Evolutionary conservation across 1,140 invertebrate genomes (phyloP).

Genomic region (Asbolus verrucosus): DNA sequence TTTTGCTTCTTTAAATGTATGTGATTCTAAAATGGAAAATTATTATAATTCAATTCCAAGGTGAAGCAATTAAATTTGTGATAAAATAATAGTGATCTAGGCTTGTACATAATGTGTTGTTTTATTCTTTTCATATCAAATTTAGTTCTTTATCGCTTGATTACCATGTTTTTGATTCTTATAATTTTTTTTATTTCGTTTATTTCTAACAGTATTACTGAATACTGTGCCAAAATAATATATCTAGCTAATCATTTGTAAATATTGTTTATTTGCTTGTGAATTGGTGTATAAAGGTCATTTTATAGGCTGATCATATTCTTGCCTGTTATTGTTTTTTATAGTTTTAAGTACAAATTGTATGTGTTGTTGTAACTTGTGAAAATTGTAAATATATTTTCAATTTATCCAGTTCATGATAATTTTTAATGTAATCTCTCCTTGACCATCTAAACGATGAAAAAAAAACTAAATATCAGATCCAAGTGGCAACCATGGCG

Average conservation of each 20-base stretch:
- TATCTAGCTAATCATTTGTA: constrained; percentile 48
- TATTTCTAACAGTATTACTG: constrained; percentile 51
- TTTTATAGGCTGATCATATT: constrained; percentile 61
- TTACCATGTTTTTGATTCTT: constrained; percentile 25
- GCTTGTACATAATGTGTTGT: constrained; percentile 53
- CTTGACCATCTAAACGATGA: not conserved
- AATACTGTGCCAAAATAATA: constrained; percentile 58
- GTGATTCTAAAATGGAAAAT: constrained; percentile 55
- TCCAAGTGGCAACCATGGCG: too few relatives aligned
- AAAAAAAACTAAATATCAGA: too few relatives aligned
- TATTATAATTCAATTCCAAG: constrained; percentile 53
- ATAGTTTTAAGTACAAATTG: constrained; percentile 62
- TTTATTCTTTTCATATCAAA: constrained; percentile 25
- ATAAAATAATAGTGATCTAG: constrained; percentile 57
- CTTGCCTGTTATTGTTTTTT: constrained; percentile 64
- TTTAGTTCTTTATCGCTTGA: constrained; percentile 23
- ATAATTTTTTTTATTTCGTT: constrained; percentile 14
- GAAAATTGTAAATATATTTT: constrained; percentile 63
- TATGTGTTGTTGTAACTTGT: constrained; percentile 63
- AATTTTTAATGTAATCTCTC: not conserved
- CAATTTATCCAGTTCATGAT: constrained; percentile 54
- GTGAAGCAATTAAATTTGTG: constrained; percentile 62
- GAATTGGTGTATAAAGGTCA: constrained; percentile 56
- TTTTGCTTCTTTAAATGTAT: constrained; percentile 59
- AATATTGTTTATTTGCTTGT: constrained; percentile 56